These are phyloP conservation scores for Rhadina sibilatrix DNA, from an alignment of 2,113 vertebrate species.

Conservation along the genomic window DNA sequence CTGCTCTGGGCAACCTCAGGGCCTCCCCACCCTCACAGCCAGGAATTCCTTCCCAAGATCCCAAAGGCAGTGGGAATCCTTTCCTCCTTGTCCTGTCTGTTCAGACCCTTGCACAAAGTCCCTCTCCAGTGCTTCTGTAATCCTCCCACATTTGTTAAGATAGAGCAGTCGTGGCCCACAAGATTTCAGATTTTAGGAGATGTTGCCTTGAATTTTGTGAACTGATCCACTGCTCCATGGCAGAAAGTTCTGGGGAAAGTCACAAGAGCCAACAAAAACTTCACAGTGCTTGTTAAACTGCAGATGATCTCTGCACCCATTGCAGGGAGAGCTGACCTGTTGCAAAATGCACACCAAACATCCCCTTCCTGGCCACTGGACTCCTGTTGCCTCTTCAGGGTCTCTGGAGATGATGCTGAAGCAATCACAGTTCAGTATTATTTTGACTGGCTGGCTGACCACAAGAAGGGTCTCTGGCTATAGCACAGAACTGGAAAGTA, in stretches of 20 bases:
- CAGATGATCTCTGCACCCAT: neutral
- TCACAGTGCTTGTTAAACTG: neutral
- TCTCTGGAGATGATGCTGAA: conserved; percentile 2
- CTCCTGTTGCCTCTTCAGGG: neutral
- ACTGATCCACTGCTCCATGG: rapidly evolving
- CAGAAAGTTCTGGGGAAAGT: neutral
- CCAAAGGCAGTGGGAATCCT: neutral
- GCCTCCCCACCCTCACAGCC: rapidly evolving
- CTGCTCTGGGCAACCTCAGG: neutral
- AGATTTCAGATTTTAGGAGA: neutral
- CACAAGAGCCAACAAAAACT: neutral
- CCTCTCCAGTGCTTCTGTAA: neutral
- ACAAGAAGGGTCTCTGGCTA: neutral
- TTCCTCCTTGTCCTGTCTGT: neutral
- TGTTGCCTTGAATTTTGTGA: neutral
- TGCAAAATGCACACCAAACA: neutral
- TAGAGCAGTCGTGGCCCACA: neutral
- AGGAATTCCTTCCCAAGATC: neutral
- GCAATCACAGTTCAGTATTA: neutral
- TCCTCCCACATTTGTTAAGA: neutral
- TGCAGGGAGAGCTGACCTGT: neutral
- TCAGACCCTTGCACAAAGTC: neutral
- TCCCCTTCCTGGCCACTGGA: neutral
- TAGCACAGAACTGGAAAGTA: neutral
- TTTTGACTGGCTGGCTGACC: conserved; percentile 10